Percentiles rank a stretch among this genome's conserved stretches.
phyloP scores from a whole-genome alignment of 2,113 vertebrate genomes.

The Ascaphus truei region DNA sequence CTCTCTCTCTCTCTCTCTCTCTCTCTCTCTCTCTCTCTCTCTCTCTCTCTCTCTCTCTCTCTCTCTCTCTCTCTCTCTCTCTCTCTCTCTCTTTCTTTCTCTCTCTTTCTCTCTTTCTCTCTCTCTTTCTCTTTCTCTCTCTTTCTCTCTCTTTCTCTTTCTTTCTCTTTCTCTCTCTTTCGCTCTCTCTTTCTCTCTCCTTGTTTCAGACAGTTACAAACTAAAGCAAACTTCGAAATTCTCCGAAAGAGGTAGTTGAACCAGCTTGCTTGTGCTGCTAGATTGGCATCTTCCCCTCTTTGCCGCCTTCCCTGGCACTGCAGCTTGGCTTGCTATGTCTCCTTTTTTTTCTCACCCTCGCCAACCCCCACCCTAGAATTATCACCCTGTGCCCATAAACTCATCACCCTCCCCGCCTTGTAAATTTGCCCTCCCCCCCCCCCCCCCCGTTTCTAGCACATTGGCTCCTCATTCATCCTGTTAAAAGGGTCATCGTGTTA shows the following conservation, averaged over 20 bases:
- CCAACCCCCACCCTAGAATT: background rate
- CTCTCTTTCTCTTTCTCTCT: too few species aligned
- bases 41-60: conserved; percentile 2
- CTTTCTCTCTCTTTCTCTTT: conserved; percentile 58
- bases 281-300: conserved; percentile 42
- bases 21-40: too few species aligned
- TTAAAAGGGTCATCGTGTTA: too few species aligned
- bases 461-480: background rate
- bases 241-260: conserved; percentile 90
- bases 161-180: conserved; percentile 52
- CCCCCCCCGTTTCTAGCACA: conserved; percentile 7
- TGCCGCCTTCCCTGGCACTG: conserved; percentile 41
- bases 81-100: conserved; percentile 55
- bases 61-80: conserved; percentile 65
- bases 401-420: conserved; percentile 5
- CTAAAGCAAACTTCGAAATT: conserved; percentile 96
- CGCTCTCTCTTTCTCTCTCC: conserved; percentile 76
- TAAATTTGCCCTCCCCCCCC: background rate
- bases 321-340: conserved; percentile 26
- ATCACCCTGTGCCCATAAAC: background rate
- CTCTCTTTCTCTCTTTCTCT: conserved; percentile 39
- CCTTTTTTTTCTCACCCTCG: background rate
- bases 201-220: conserved; percentile 97
- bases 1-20: background rate
- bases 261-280: conserved; percentile 61